Evolutionary conservation across 2,888 invertebrate species (phyloP), one percentile per base, ranked within the genome.

Genomic region (Drosophila antonietae): DNA sequence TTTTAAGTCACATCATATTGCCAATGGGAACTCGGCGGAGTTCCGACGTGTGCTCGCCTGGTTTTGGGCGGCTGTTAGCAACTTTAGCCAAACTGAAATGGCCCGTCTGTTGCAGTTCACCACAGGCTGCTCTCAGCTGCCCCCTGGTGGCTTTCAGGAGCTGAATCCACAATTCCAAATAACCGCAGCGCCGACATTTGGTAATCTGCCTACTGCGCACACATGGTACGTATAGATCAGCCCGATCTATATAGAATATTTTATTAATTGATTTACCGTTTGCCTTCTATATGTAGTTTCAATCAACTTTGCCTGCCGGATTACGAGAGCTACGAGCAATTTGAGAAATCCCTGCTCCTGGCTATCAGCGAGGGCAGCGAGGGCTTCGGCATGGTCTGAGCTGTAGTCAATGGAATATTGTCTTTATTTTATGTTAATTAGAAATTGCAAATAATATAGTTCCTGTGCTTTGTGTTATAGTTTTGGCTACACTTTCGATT

Each of bases 361-460:
- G 98, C 98, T 80, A 97, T 98, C 92, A 98, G 97, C 93, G 98
- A 98, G 94, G 98, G 98, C 49, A 97, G 96, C 41, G 98, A 98
- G 94, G 98, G 98, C 14, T 98, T 98, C 93, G 97, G 97, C 66
- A 93, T 93, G 93, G 93, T 93, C 77, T 93, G 91, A 70, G 62
- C 37, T 20, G 43, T 52, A 23, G 23, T 35, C 28, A 28, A 51
- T 37, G 37, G 46, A 61, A 64, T 23, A 58, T 49, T 44, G 49
- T n/a, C 41, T 56, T 58, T 65, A 52, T 73, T 70, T 72, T 72
- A 43, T 66, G 66, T 73, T 61, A 14, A 28, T 41, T 68, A 68
- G 78, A 80, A 64, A 69, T 76, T 75, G 74, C 82, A 76, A 73
- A 72, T 53, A 41, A 39, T 86, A 77, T 85, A 51, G 90, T 88